phyloP scores from a whole-genome alignment of 2,797 vertebrate species.

The Coilia nasus region DNA sequence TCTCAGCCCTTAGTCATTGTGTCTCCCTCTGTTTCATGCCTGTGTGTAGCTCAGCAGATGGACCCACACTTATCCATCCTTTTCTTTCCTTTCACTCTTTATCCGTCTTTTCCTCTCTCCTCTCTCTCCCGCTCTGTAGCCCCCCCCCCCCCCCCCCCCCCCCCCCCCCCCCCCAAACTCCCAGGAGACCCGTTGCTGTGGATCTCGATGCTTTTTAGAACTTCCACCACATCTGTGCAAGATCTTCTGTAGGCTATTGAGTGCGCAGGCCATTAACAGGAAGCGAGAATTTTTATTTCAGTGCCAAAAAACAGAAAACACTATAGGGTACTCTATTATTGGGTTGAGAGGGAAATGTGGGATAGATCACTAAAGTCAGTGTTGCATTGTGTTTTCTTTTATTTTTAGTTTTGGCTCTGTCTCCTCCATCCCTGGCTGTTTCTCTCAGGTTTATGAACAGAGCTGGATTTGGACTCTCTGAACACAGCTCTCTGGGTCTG shows the following conservation, averaged over 20 bases:
- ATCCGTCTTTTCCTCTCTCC: not conserved
- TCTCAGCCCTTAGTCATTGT: not conserved
- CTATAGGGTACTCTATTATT: not conserved
- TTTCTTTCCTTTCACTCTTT: not conserved
- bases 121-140: too few relatives aligned
- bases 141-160: not conserved
- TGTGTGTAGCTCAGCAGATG: constrained; percentile 3
- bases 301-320: not conserved
- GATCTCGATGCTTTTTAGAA: constrained; percentile 16
- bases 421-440: not conserved
- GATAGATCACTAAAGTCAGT: not conserved
- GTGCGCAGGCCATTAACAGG: not conserved
- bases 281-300: not conserved
- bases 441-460: constrained; percentile 13
- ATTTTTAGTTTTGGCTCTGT: constrained; percentile 19
- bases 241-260: constrained; percentile 3
- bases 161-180: constrained; percentile 28
- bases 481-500: not conserved
- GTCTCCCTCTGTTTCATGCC: not conserved
- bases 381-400: not conserved
- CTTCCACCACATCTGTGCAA: not conserved
- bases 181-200: constrained; percentile 12
- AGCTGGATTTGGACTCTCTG: not conserved
- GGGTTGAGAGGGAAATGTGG: not conserved
- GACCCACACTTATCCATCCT: not conserved